These are phyloP conservation scores for Morinoia aosen DNA, from an alignment of 2,888 invertebrate species.

Conservation along the genomic window DNA sequence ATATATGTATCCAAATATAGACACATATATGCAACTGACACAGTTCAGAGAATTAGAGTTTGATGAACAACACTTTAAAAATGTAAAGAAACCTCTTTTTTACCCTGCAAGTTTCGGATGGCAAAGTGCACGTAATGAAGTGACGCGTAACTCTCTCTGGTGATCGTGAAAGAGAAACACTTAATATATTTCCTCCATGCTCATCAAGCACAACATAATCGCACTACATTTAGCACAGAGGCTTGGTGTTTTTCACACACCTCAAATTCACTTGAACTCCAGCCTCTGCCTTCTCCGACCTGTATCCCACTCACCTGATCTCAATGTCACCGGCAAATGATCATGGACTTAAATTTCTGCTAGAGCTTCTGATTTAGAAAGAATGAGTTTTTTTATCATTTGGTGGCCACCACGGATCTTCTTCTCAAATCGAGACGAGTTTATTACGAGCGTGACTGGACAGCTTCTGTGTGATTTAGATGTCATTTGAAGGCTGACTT, in stretches of 20 bases:
- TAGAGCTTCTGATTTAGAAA: constrained; percentile 1
- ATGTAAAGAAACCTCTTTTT: neutral
- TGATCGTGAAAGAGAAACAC: neutral
- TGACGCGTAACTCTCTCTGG: neutral
- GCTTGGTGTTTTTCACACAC: too few species aligned
- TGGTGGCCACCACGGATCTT: constrained; percentile 21
- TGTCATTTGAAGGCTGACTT: constrained; percentile 53
- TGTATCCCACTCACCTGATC: neutral
- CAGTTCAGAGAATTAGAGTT: neutral
- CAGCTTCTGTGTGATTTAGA: constrained; percentile 51
- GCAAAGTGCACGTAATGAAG: neutral
- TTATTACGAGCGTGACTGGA: constrained; percentile 51
- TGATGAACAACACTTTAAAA: neutral
- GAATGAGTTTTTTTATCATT: neutral
- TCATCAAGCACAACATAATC: neutral
- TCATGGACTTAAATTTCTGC: constrained; percentile 18
- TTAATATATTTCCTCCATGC: neutral
- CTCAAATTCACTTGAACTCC: neutral
- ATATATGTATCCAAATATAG: too few species aligned
- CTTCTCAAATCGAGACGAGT: constrained; percentile 33
- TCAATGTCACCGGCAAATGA: neutral
- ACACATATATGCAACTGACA: neutral
- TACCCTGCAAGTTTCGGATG: neutral
- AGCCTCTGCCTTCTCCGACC: neutral
- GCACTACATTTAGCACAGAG: too few species aligned